A percentile compares a stretch with the other conserved stretches of the same genome.
phyloP scores from a whole-genome alignment of 1,140 invertebrate species.

The Meloidogyne floridensis region DNA sequence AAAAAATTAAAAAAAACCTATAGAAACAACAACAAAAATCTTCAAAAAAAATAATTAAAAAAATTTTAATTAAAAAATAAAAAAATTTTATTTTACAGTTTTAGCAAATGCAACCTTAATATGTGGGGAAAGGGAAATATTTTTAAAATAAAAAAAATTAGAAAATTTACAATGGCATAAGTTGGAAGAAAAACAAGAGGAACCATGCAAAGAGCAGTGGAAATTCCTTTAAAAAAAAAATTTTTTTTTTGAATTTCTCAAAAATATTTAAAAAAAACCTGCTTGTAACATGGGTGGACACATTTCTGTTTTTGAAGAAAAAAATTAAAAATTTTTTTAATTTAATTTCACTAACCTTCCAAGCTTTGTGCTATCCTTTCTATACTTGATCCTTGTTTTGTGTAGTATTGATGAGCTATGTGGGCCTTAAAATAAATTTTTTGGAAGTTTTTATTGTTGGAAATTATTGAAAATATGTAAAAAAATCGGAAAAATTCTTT shows the following conservation, averaged over 20 bases:
- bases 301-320: conserved; percentile 54
- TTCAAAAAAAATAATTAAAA: conserved; percentile 26
- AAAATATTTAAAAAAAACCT: conserved; percentile 16
- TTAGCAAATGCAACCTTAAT: conserved; percentile 58
- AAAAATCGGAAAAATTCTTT: too few species aligned
- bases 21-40: conserved; percentile 53
- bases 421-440: conserved; percentile 48
- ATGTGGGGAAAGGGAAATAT: background rate
- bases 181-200: conserved; percentile 61
- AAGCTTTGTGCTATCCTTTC: conserved; percentile 54
- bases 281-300: conserved; percentile 56
- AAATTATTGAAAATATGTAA: too few species aligned
- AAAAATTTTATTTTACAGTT: conserved; percentile 34
- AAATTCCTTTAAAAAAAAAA: conserved; percentile 19
- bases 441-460: too few species aligned
- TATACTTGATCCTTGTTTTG: conserved; percentile 39
- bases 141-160: background rate
- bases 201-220: conserved; percentile 58
- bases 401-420: conserved; percentile 61
- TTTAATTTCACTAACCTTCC: conserved; percentile 7
- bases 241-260: background rate
- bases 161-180: conserved; percentile 55
- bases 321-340: background rate
- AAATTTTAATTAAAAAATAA: background rate
- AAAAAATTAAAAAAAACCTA: conserved; percentile 19